Base-by-base conservation (phyloP, 2,113 vertebrate genomes). In the Falcunculus frontatus region DNA sequence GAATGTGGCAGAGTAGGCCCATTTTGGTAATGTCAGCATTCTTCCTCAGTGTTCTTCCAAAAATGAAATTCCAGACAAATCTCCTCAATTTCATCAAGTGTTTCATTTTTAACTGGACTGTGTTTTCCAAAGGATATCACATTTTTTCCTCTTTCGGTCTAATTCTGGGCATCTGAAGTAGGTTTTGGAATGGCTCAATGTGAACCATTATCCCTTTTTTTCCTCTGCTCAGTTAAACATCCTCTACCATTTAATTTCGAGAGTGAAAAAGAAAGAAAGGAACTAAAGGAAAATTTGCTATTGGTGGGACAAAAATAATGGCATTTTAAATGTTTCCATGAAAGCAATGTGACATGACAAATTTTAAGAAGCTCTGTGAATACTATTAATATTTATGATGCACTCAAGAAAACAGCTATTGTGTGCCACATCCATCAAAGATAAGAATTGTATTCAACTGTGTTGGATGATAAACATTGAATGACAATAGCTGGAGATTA, bases 381-480 rank as follows among this genome's bases (percentile, higher is more conserved):
- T 92, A 88, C 46, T 32, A 81, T 98, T 96, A 98, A 98, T 98
- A 98, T 97, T 98, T 96, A 96, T 97, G 94, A 93, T 93, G 56
- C 78, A 37, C 74, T 96, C 90, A 94, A 96, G 84, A 96, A 82
- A 93, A 96, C 92, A 95, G 77, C 87, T 74, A 85, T 74, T 93
- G 94, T 95, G 88, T 46, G 47, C 88, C 83, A 72, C 94, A 96
- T 97, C 97, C 95, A 97, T 97, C 97, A 97, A 81, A 84, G 92
- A 86, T 89, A 91, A 94, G 84, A 22, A 92, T 87, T 94, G 93
- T 95, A 82, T 94, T 96, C 78, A 60, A 47, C 94, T 83, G 60
- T 74, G 69, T 87, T 86, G 96, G 93, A 46, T 82, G 86, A 96
- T 96, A 94, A 97, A 97, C 96, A 90, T 62, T 96, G 89, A 96